Base-by-base conservation (phyloP, 1,140 invertebrate species). In the Acyrthosiphon pisum region DNA sequence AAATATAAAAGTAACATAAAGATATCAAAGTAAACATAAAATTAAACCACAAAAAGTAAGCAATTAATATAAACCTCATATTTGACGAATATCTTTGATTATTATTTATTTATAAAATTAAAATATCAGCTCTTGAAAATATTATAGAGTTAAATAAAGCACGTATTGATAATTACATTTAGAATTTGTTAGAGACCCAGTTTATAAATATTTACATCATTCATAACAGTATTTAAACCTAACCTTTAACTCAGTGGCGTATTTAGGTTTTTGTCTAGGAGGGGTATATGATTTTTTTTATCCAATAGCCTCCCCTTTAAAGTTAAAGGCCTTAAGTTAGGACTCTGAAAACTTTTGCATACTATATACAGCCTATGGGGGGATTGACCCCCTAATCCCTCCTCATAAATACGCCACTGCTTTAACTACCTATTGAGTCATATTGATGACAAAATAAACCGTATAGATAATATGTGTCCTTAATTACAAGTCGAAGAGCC, bases 141-240 rank as follows among this genome's bases (percentile, higher is more conserved):
- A 88, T 88, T 88, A 88, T 50, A 88, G 86, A 88, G 2, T 88
- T 87, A 50, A 50, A 88, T 88, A 88, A 87, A 48, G 84, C 46
- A 87, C 48, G 84, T n/a, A 87, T 87, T 87, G 48, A 87, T 87
- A 87, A 87, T 41, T 41, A 41, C 41, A 41, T 41, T 41, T 41
- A 41, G 41, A 41, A 41, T 41, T 41, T 41, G 3, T 41, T 2
- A 41, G 41, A 4, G 41, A 4, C 41, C 41, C 41, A 41, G 41
- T 41, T 41, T 41, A 41, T 41, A 41, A 41, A 41, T 4, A 41
- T 41, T 41, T 41, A 4, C 1, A 41, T 41, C 41, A 41, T 41
- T 41, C 41, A 41, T 41, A 41, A 41, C 41, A 41, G 41, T 41
- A 41, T 41, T 41, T 41, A 41, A 41, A 41, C 41, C 41, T 41